Conservation (phyloP, 2,797 vertebrate genomes). For the Coreius guichenoti region DNA sequence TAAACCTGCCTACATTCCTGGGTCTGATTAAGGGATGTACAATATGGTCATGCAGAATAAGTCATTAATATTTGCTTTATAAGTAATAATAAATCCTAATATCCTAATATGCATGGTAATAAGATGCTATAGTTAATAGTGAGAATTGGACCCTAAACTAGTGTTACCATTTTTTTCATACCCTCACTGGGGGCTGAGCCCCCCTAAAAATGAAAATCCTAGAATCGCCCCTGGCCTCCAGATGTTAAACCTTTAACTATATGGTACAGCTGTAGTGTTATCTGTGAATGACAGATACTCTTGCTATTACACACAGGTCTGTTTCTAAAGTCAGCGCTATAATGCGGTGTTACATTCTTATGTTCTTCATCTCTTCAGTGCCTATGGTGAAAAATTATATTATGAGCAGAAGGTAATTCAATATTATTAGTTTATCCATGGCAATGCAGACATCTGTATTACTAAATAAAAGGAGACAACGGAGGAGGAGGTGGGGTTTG, state of each 20-base stretch:
- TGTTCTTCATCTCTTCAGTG: not conserved
- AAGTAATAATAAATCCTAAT: too few species aligned
- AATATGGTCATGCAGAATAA: too few species aligned
- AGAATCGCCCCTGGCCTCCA: too few species aligned
- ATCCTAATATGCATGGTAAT: too few species aligned
- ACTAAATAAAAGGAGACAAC: not conserved
- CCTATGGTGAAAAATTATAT: not conserved
- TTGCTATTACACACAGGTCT: not conserved
- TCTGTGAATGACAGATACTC: not conserved
- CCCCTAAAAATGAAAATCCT: too few species aligned
- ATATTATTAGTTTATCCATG: not conserved
- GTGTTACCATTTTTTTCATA: too few species aligned
- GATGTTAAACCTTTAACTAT: constrained; percentile 40
- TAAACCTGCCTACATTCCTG: too few species aligned
- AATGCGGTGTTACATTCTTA: not conserved
- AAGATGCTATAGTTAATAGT: too few species aligned
- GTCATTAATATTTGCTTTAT: too few species aligned
- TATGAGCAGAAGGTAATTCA: not conserved
- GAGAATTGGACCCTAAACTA: too few species aligned
- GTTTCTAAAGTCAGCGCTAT: not conserved
- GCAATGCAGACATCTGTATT: not conserved
- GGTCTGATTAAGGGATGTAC: too few species aligned
- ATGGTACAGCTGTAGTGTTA: not conserved
- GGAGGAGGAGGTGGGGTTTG: not conserved
- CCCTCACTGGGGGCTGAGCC: too few species aligned